Base-by-base conservation (phyloP, 2,888 invertebrate species). In the Eucera pruinosa region DNA sequence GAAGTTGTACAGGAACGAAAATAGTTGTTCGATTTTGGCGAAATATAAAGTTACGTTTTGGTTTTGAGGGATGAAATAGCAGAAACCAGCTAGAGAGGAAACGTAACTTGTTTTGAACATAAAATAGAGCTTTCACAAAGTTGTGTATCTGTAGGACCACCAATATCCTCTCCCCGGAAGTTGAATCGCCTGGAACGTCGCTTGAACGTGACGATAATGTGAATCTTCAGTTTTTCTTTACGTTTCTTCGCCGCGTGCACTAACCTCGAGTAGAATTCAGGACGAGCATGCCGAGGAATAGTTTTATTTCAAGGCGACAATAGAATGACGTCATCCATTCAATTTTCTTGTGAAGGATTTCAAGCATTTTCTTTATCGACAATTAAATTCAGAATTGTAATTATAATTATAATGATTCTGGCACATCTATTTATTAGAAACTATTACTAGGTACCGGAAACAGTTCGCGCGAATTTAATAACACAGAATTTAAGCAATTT, bases 171-270 rank as follows among this genome's bases (percentile, higher is more conserved):
- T 61, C 50, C 45, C 57, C 55, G 72, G 76, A 72, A 72, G 76
- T 71, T 77, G 76, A 69, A 69, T 82, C 73, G 75, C 45, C 52
- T 55, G 66, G 73, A 80, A 82, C 54, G 68, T 71, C 62, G 69
- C 71, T 74, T 69, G 78, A 71, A 82, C 76, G 80, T 82, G 74
- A 80, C 66, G 66, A 76, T 82, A 82, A 82, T 80, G 66, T 45
- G 80, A 80, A 77, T 71, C 45, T 52, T 58, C 64, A 47, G 62
- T 52, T 73, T 57, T 52, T 68, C 69, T 50, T 41, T 47, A n/a
- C 43, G 68, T 58, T 52, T 78, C 41, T 58, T 36, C 27, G 25
- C 36, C 47, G 60, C 27, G 47, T 41, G 15, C 61, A 25, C 9
- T 57, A 57, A 54, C 54, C 18, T 11, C 27, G 25, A 27, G 27